phyloP scores from a whole-genome alignment of 2,113 vertebrate genomes.

The Dermatemys mawii region DNA sequence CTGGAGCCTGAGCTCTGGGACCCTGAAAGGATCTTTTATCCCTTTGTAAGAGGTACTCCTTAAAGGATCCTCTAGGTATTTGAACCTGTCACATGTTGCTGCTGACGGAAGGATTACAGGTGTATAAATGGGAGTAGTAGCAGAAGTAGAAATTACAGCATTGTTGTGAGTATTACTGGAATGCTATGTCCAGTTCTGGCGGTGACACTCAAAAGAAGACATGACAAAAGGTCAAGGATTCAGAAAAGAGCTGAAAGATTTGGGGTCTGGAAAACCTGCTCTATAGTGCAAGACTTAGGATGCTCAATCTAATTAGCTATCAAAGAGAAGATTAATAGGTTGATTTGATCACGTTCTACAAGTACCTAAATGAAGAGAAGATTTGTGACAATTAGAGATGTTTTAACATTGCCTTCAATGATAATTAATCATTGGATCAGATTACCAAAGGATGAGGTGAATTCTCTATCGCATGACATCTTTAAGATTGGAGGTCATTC shows the following conservation, averaged over 20 bases:
- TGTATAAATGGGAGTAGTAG: neutral
- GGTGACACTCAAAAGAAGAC: neutral
- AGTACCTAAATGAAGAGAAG: neutral
- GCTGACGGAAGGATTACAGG: neutral
- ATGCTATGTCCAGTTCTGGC: neutral
- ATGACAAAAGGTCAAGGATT: neutral
- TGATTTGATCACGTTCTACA: neutral
- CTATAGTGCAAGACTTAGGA: neutral
- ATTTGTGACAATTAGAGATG: neutral
- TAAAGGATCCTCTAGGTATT: neutral
- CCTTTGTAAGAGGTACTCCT: neutral
- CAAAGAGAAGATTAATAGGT: neutral
- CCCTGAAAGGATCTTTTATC: neutral
- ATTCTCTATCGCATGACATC: neutral
- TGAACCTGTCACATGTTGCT: neutral
- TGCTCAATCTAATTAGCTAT: neutral
- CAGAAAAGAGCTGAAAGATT: neutral
- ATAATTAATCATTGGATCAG: neutral
- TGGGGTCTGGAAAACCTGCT: neutral
- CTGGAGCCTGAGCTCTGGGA: neutral
- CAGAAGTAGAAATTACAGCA: neutral
- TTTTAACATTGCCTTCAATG: neutral
- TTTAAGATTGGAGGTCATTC: neutral
- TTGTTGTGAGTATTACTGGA: neutral
- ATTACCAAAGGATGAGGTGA: neutral